Percentiles rank a stretch among this genome's conserved stretches.
Evolutionary conservation across 2,888 invertebrate species (phyloP).

Genomic region (Eupeodes latifasciatus): DNA sequence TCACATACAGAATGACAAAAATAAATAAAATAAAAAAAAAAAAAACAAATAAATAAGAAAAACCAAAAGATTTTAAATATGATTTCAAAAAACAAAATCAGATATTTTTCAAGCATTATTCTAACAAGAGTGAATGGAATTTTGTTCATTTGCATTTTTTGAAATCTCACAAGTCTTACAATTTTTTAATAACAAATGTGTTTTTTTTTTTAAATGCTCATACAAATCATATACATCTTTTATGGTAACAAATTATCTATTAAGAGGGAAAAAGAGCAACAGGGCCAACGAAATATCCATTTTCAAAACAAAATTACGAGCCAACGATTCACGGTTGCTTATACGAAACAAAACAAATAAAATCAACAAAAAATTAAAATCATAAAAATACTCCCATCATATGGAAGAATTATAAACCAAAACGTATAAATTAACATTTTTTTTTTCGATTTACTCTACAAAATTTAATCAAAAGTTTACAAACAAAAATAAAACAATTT

Average conservation of each 20-base stretch:
- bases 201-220: slow-evolving; percentile 63
- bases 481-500: slow-evolving; percentile 54
- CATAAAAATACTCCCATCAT: slow-evolving; percentile 51
- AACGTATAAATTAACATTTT: slow-evolving; percentile 52
- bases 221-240: slow-evolving; percentile 58
- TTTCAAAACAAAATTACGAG: slow-evolving; percentile 71
- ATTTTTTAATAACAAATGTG: slow-evolving; percentile 47
- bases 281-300: slow-evolving; percentile 75
- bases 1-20: slow-evolving; percentile 20
- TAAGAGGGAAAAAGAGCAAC: slow-evolving; percentile 70
- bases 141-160: slow-evolving; percentile 64
- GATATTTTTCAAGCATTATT: slow-evolving; percentile 70
- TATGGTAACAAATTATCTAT: slow-evolving; percentile 48
- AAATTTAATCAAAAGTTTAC: slow-evolving; percentile 64
- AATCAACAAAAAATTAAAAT: slow-evolving; percentile 23
- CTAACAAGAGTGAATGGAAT: slow-evolving; percentile 69
- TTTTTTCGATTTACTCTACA: slow-evolving; percentile 66
- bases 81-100: slow-evolving; percentile 49
- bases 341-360: slow-evolving; percentile 73
- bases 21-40: slow-evolving; percentile 25
- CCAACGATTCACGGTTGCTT: slow-evolving; percentile 74
- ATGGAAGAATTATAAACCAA: slow-evolving; percentile 33
- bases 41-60: slow-evolving; percentile 16
- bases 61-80: slow-evolving; percentile 40
- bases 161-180: slow-evolving; percentile 65